These are phyloP conservation scores for Syngnathus acus DNA, from an alignment of 2,797 vertebrate species.

Conservation along the genomic window DNA sequence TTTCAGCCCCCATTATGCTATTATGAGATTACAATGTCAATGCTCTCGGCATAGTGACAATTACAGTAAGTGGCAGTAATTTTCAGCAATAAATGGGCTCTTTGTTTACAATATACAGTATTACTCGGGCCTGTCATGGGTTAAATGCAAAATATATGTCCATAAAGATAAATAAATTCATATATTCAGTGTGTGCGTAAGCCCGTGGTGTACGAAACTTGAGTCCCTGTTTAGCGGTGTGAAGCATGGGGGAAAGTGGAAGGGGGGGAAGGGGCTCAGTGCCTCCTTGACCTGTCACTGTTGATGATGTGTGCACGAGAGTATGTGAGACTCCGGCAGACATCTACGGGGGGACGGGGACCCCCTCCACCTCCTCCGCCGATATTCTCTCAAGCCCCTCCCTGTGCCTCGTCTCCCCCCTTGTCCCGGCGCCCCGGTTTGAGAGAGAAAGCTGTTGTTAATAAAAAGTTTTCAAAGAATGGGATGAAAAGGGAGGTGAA, in stretches of 20 bases:
- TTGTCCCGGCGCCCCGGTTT: slow-evolving; percentile 58
- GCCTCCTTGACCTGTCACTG: slow-evolving; percentile 67
- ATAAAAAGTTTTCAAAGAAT: slow-evolving; percentile 79
- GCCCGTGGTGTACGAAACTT: slow-evolving; percentile 60
- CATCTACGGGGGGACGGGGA: slow-evolving; percentile 54
- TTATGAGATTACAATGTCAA: slow-evolving; percentile 70
- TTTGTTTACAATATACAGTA: slow-evolving; percentile 43
- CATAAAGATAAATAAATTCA: slow-evolving; percentile 10
- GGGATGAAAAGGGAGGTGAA: slow-evolving; percentile 79
- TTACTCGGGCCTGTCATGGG: slow-evolving; percentile 36
- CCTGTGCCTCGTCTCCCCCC: slow-evolving; percentile 43
- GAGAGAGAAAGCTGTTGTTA: slow-evolving; percentile 77
- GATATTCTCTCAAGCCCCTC: slow-evolving; percentile 49
- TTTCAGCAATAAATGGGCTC: slow-evolving; percentile 56
- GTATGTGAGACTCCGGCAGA: slow-evolving; percentile 51
- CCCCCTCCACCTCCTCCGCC: slow-evolving; percentile 17
- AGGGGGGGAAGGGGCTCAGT: slow-evolving; percentile 47
- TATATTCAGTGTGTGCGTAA: slow-evolving; percentile 14
- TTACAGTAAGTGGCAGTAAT: slow-evolving; percentile 66
- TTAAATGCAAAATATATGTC: slow-evolving; percentile 17
- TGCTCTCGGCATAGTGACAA: slow-evolving; percentile 61
- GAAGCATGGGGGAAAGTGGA: slow-evolving; percentile 37
- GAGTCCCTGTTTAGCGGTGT: slow-evolving; percentile 59
- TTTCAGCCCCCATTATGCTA: slow-evolving; percentile 63
- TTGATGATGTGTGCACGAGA: slow-evolving; percentile 56